Evolutionary conservation across 2,113 vertebrate species (phyloP).

Genomic region (Panthera leo): DNA sequence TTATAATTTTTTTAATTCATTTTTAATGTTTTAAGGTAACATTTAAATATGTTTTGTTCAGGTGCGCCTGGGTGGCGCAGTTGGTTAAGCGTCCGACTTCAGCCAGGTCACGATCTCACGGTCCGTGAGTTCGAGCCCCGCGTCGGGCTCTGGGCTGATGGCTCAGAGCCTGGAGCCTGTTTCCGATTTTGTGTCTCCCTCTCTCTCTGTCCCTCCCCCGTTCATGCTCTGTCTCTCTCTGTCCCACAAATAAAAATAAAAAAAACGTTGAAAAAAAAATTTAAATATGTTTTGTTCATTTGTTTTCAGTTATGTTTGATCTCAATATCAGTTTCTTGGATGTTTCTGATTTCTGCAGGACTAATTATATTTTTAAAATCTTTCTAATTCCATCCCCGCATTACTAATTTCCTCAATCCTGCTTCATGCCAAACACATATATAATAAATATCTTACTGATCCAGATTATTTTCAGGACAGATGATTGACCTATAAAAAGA

Average conservation of each 20-base stretch:
- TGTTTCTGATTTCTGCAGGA: background rate
- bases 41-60: background rate
- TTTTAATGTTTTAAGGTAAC: background rate
- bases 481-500: background rate
- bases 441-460: background rate
- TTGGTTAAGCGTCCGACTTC: no score
- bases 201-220: no score
- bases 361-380: background rate
- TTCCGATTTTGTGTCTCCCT: no score
- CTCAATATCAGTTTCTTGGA: background rate
- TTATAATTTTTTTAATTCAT: background rate
- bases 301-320: slow-evolving; percentile 28
- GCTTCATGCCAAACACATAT: background rate
- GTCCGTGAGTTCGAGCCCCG: no score
- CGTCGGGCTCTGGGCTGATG: no score
- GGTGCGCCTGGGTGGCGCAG: no score
- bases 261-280: no score
- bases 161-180: no score
- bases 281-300: background rate
- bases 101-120: no score
- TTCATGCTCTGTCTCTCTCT: no score
- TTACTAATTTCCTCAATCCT: background rate
- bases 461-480: background rate
- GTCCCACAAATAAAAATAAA: no score
- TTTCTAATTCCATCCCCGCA: background rate